phyloP scores from a whole-genome alignment of 1,140 invertebrate species.

The Periplaneta americana region DNA sequence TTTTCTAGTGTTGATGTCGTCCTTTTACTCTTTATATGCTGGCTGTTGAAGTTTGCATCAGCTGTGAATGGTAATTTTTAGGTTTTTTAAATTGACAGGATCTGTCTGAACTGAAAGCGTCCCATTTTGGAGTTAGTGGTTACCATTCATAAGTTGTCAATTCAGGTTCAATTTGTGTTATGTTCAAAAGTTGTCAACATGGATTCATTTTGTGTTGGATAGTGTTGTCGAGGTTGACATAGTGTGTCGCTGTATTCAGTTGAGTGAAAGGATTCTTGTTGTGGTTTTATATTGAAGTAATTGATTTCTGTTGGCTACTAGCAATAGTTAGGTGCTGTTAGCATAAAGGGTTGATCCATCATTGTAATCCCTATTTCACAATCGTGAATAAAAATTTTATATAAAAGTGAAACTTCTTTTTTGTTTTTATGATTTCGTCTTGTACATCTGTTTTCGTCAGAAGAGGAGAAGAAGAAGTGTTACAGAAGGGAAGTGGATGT shows the following conservation, averaged over 20 bases:
- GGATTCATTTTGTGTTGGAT: neutral
- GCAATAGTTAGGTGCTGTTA: neutral
- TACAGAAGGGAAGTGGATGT: neutral
- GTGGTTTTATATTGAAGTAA: neutral
- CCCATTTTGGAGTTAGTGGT: neutral
- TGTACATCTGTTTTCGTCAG: neutral
- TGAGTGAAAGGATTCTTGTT: neutral
- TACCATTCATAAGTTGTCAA: too few species aligned
- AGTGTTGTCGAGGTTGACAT: neutral
- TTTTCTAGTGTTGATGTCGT: neutral
- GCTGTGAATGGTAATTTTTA: neutral
- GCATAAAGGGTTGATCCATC: neutral
- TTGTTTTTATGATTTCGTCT: neutral
- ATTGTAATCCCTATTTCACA: neutral
- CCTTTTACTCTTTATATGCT: neutral
- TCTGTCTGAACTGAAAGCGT: neutral
- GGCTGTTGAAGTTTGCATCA: neutral
- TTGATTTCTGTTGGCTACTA: neutral
- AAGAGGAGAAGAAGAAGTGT: too few species aligned
- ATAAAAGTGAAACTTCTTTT: neutral
- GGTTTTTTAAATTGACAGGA: neutral
- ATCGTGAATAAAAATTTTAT: neutral
- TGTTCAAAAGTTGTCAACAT: neutral
- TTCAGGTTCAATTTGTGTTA: too few species aligned
- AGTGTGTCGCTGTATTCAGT: neutral